Percentiles rank a stretch among this genome's conserved stretches.
Evolutionary conservation across 2,888 invertebrate genomes (phyloP).

Genomic region (Limenitis camilla): DNA sequence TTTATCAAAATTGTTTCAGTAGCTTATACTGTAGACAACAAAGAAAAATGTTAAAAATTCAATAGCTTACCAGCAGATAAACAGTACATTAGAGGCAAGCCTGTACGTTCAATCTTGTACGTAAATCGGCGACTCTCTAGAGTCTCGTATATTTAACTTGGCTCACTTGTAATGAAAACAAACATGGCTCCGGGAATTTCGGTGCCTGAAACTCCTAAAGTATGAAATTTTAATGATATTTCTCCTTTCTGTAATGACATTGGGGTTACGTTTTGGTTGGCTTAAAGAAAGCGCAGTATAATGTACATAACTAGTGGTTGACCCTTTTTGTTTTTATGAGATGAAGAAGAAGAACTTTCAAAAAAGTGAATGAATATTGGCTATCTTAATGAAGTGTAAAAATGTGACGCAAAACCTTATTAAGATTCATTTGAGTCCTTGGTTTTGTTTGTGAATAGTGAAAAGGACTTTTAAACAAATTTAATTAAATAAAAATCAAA

Average conservation of each 20-base stretch:
- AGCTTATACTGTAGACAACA: too few species aligned
- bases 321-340: too few species aligned
- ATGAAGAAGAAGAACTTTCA: too few species aligned
- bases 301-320: too few species aligned
- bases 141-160: slow-evolving; percentile 7
- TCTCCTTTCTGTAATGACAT: slow-evolving; percentile 2
- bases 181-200: slow-evolving; percentile 1
- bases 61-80: not conserved
- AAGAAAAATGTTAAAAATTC: not conserved
- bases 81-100: not conserved
- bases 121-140: slow-evolving; percentile 7
- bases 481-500: too few species aligned
- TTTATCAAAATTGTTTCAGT: too few species aligned
- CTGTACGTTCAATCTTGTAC: slow-evolving; percentile 6
- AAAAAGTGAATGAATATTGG: too few species aligned
- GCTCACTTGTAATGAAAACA: slow-evolving; percentile 11
- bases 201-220: not conserved
- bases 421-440: too few species aligned
- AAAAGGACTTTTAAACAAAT: too few species aligned
- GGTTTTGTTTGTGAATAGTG: too few species aligned
- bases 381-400: too few species aligned
- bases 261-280: not conserved
- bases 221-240: slow-evolving; percentile 6
- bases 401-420: too few species aligned
- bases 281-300: not conserved